Conservation (phyloP, 2,797 vertebrate genomes). For the Gambelia wislizenii region DNA sequence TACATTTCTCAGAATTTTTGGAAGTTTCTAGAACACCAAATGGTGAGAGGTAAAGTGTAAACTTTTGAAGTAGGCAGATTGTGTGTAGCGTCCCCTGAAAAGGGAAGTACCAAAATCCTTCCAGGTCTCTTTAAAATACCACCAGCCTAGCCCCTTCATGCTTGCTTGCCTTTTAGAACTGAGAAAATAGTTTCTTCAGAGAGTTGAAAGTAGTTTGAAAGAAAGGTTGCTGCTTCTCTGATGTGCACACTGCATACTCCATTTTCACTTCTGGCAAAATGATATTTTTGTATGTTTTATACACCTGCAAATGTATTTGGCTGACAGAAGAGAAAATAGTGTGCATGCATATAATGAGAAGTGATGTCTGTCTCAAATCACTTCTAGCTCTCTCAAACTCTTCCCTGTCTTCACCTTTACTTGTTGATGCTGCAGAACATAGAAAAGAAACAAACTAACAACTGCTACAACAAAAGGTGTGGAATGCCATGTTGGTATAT, state of each 20-base stretch:
- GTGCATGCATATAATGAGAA: background rate
- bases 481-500: background rate
- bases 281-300: background rate
- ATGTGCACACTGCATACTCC: background rate
- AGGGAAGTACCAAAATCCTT: conserved; percentile 1
- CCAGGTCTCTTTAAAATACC: background rate
- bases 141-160: background rate
- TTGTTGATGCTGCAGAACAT: background rate
- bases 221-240: background rate
- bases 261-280: background rate
- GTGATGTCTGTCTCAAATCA: background rate
- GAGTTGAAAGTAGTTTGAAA: background rate
- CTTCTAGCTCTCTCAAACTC: background rate
- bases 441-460: background rate
- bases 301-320: background rate
- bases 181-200: background rate
- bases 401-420: background rate
- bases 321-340: background rate
- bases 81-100: background rate
- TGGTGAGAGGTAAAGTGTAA: background rate
- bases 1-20: background rate
- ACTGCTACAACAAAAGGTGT: conserved; percentile 26
- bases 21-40: background rate
- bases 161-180: background rate
- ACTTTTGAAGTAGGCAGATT: background rate